Conservation (phyloP, 2,888 invertebrate species). For the Piscicola geometra region DNA sequence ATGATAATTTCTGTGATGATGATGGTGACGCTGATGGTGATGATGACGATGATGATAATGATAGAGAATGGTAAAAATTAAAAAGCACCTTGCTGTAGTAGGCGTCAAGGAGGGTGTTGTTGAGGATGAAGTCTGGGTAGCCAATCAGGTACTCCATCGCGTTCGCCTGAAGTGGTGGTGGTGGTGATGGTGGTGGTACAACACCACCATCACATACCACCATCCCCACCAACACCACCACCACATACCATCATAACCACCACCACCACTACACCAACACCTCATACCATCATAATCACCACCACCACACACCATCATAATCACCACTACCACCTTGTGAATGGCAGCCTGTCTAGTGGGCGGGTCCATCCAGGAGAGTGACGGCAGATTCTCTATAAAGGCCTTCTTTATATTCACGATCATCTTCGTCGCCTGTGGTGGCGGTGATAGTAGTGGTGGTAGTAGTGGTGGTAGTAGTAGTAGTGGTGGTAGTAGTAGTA, state of each 20-base stretch:
- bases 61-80: not conserved
- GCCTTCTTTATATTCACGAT: conserved; percentile 76
- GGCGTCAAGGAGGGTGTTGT: conserved; percentile 71
- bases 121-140: conserved; percentile 77
- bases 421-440: conserved; percentile 68
- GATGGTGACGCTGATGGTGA: too few species aligned
- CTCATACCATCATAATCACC: too few species aligned
- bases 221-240: too few species aligned
- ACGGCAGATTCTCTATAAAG: conserved; percentile 77
- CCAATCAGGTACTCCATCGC: conserved; percentile 86
- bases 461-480: conserved; percentile 4
- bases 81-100: conserved; percentile 62
- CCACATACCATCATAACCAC: too few species aligned
- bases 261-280: not conserved
- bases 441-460: not conserved
- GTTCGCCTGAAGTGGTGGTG: conserved; percentile 60
- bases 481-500: conserved; percentile 3
- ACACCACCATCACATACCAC: too few species aligned
- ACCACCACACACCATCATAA: too few species aligned
- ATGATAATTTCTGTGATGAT: too few species aligned
- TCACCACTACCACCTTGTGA: conserved; percentile 52
- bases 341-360: conserved; percentile 62
- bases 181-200: not conserved
- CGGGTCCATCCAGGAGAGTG: conserved; percentile 89
- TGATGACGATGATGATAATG: too few species aligned